phyloP scores from a whole-genome alignment of 2,113 vertebrate genomes.

The Bothrops jararaca region DNA sequence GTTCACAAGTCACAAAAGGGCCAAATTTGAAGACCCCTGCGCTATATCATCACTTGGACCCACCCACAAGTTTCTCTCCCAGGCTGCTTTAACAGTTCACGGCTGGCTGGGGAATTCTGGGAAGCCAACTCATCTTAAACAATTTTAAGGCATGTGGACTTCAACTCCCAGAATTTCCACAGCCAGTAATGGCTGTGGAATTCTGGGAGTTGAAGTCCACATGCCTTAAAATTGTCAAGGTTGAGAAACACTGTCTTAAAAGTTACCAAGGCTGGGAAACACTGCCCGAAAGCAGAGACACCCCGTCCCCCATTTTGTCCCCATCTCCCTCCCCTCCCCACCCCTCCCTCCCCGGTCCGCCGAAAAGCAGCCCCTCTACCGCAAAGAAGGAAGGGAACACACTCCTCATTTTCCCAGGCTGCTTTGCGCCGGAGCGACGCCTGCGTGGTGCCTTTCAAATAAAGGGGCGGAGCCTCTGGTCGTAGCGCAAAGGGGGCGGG shows the following conservation, averaged over 20 bases:
- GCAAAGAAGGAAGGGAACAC: neutral
- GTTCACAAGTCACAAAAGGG: too few species aligned
- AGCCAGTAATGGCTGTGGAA: too few species aligned
- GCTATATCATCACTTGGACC: too few species aligned
- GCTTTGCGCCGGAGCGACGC: neutral
- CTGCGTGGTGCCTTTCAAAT: neutral
- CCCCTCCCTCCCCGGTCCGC: too few species aligned
- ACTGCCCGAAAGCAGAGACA: neutral
- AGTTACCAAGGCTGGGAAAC: neutral
- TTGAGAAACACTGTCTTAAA: too few species aligned
- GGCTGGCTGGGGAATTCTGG: neutral
- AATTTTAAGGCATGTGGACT: too few species aligned
- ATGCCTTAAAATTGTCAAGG: too few species aligned
- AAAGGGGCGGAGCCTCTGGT: neutral
- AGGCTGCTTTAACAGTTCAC: neutral
- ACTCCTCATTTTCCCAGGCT: neutral
- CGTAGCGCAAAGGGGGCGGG: neutral
- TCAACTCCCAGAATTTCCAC: too few species aligned
- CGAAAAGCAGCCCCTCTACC: neutral
- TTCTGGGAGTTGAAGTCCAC: too few species aligned
- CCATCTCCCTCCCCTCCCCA: fast-evolving
- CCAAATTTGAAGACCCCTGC: too few species aligned
- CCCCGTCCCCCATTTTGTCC: neutral
- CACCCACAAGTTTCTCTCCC: neutral
- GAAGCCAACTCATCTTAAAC: neutral